Evolutionary conservation across 2,113 vertebrate genomes (phyloP).

Genomic region (Lycocorax pyrrhopterus): DNA sequence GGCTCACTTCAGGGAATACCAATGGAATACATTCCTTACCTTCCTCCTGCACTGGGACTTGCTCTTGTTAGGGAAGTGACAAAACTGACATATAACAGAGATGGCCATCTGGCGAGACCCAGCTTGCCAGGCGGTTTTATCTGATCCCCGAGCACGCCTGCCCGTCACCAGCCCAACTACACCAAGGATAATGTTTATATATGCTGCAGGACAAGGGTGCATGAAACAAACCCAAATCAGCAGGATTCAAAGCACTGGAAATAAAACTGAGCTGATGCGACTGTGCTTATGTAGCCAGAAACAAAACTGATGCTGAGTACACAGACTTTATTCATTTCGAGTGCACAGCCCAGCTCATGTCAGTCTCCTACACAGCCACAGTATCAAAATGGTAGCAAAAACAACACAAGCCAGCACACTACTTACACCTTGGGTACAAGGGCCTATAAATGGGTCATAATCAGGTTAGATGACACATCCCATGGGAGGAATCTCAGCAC

Average conservation of each 20-base stretch:
- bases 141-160: background rate
- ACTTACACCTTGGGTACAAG: background rate
- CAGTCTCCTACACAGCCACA: background rate
- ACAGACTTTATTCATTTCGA: background rate
- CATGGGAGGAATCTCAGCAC: background rate
- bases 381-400: background rate
- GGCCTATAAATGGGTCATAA: background rate
- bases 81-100: conserved; percentile 11
- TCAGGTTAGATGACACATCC: background rate
- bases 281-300: background rate
- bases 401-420: background rate
- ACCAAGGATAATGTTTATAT: background rate
- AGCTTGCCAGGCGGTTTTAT: background rate
- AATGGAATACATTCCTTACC: background rate
- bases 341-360: background rate
- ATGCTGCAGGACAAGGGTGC: background rate
- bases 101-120: conserved; percentile 3
- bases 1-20: background rate
- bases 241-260: background rate
- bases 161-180: background rate
- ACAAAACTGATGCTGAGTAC: background rate
- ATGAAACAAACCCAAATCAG: background rate
- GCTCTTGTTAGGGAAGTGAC: background rate
- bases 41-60: background rate
- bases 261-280: background rate